phyloP scores from a whole-genome alignment of 2,113 vertebrate species.

The Takifugu bimaculatus region DNA sequence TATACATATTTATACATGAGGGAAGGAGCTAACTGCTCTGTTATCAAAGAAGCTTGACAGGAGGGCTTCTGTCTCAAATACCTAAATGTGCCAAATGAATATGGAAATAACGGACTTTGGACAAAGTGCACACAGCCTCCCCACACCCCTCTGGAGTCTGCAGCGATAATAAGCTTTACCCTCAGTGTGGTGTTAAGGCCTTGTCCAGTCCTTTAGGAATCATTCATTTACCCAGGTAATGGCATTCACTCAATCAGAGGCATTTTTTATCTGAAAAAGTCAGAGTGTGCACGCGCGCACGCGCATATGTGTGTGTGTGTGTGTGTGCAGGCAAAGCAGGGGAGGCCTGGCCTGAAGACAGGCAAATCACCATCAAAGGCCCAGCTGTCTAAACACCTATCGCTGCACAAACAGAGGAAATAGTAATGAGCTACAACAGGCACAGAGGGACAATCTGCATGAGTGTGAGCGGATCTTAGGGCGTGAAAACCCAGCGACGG shows the following conservation, averaged over 20 bases:
- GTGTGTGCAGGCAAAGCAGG: slow-evolving; percentile 44
- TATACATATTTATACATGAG: slow-evolving; percentile 76
- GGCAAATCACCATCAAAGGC: slow-evolving; percentile 12
- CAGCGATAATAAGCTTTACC: slow-evolving; percentile 71
- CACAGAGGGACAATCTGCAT: slow-evolving; percentile 23
- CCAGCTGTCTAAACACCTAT: slow-evolving; percentile 23
- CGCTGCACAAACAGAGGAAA: neutral
- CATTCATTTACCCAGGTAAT: slow-evolving; percentile 75
- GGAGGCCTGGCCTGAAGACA: slow-evolving; percentile 23
- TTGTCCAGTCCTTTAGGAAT: slow-evolving; percentile 71
- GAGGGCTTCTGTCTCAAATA: slow-evolving; percentile 60
- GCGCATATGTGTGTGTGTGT: slow-evolving; percentile 53
- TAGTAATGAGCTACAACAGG: slow-evolving; percentile 24
- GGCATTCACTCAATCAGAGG: slow-evolving; percentile 72
- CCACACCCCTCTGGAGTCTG: slow-evolving; percentile 56
- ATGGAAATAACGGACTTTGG: slow-evolving; percentile 67
- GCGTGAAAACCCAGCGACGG: slow-evolving; percentile 21
- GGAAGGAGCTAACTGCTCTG: slow-evolving; percentile 64
- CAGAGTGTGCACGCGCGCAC: slow-evolving; percentile 30
- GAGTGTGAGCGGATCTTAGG: slow-evolving; percentile 18
- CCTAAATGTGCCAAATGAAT: slow-evolving; percentile 71
- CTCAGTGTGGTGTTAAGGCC: slow-evolving; percentile 63
- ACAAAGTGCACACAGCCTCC: slow-evolving; percentile 54
- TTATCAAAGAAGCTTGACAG: slow-evolving; percentile 68
- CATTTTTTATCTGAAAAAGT: slow-evolving; percentile 68